phyloP scores from a whole-genome alignment of 2,888 invertebrate species.

The Desoria tigrina region DNA sequence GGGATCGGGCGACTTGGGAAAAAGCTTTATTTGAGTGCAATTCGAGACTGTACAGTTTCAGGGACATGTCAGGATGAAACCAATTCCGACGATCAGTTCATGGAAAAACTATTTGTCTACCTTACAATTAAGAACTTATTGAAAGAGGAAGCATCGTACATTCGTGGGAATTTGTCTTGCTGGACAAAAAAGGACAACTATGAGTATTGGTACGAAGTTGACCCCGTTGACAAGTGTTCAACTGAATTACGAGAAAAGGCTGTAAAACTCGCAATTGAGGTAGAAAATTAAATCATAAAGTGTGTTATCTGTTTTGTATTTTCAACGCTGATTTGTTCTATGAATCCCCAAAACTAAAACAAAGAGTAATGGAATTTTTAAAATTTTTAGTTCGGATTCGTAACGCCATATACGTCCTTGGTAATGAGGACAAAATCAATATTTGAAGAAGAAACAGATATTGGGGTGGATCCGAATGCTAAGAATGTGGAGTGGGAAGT shows the following conservation, averaged over 20 bases:
- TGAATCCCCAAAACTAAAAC: no score
- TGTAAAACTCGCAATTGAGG: constrained; percentile 30
- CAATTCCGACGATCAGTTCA: constrained; percentile 52
- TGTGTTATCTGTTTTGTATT: neutral
- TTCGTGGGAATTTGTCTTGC: neutral
- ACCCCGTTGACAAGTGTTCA: no score
- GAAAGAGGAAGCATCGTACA: constrained; percentile 7
- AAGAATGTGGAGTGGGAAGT: neutral
- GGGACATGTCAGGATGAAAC: neutral
- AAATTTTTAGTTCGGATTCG: constrained; percentile 31
- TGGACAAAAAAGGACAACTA: neutral
- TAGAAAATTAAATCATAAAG: constrained; percentile 5
- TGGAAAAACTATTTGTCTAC: constrained; percentile 35
- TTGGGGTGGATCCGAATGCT: neutral
- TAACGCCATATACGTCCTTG: constrained; percentile 39
- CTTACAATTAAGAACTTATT: constrained; percentile 25
- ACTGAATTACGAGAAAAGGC: constrained; percentile 13
- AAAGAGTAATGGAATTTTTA: neutral
- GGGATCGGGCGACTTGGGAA: neutral
- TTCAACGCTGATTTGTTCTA: neutral
- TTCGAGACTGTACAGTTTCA: neutral
- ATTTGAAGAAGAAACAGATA: constrained; percentile 8
- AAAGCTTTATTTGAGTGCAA: neutral
- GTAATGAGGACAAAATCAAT: constrained; percentile 16
- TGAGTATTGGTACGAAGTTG: no score